Percentiles rank a stretch among this genome's conserved stretches.
These are phyloP conservation scores for Oxytorus armatus DNA, from an alignment of 2,888 invertebrate genomes.

Conservation along the genomic window DNA sequence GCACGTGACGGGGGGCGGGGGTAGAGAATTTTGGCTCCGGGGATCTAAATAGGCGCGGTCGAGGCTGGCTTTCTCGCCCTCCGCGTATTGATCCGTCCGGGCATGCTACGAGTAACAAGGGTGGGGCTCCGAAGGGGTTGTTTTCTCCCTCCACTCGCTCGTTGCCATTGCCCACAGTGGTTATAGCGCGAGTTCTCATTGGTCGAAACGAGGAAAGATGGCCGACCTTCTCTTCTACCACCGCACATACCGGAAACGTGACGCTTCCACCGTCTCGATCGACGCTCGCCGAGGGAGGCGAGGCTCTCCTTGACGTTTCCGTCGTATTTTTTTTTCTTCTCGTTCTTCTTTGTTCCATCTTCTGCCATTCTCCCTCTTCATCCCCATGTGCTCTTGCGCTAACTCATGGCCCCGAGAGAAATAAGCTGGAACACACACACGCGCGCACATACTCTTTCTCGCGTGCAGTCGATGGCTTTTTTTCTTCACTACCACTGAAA, in stretches of 20 bases:
- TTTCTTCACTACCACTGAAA: conserved; percentile 44
- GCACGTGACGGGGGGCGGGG: conserved; percentile 28
- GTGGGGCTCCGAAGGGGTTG: conserved; percentile 80
- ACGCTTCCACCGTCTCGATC: conserved; percentile 73
- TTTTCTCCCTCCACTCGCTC: conserved; percentile 37
- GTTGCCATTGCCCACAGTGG: conserved; percentile 67
- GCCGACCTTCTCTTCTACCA: conserved; percentile 72
- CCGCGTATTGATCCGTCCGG: conserved; percentile 80
- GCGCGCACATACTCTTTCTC: conserved; percentile 6
- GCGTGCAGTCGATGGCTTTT: conserved; percentile 44
- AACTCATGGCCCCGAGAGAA: conserved; percentile 61
- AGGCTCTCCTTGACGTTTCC: conserved; percentile 67
- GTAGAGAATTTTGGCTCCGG: conserved; percentile 48
- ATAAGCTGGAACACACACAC: conserved; percentile 51
- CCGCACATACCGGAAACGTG: conserved; percentile 82
- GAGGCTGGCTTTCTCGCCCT: conserved; percentile 66
- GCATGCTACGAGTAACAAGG: conserved; percentile 69
- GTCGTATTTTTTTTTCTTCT: conserved; percentile 10
- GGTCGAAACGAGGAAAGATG: conserved; percentile 79
- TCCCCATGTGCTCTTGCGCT: conserved; percentile 22
- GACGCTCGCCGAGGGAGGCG: conserved; percentile 62
- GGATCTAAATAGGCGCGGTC: conserved; percentile 72
- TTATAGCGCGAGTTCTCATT: conserved; percentile 73
- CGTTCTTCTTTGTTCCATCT: conserved; percentile 46
- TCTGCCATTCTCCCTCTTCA: conserved; percentile 43